Evolutionary conservation across 2,113 vertebrate species (phyloP), one percentile per base, ranked within the genome.

Genomic region (Bagarius yarrelli): DNA sequence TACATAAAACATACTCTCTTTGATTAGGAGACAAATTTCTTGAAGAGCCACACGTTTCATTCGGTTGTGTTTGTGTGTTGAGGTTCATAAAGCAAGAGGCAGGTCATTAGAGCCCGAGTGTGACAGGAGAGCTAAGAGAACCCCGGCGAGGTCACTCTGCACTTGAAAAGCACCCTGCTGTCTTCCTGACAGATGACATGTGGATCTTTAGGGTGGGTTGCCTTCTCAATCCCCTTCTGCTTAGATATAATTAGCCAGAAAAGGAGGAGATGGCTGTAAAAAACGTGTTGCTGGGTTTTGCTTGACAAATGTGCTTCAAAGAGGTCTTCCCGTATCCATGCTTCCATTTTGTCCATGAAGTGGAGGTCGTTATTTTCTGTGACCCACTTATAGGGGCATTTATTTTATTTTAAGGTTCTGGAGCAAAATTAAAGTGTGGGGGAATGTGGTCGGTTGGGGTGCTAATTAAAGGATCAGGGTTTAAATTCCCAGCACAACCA

Each of bases 111-210:
- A 79, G 32, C 4, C 23, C 23, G 27, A 69, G 64, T 77, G 34
- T 86, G 81, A 85, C 89, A 79, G 82, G 32, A 80, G 79, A 52
- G 66, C 71, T 84, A 57, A 79, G 81, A 80, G 79, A 69, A 83
- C 47, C 74, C 79, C 82, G 60, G 76, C 32, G 81, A 80, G 60
- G 27, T 67, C 83, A 67, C 69, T 47, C 80, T 82, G 75, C 66
- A 77, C 75, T 83, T 81, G 72, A 78, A 85, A 83, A 84, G 60
- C 53, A 47, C 70, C 21, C 44, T 34, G 67, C 55, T 76, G 80
- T 71, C 69, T 81, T 63, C 78, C 53, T 79, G 76, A 76, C 71
- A 78, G 60, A 53, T 79, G 63, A 79, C 76, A 70, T 83, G 63
- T 74, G 79, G 66, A 82, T 44, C 82, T 53, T 2, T 8, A 21